Percentiles rank a stretch among this genome's conserved stretches.
phyloP scores from a whole-genome alignment of 2,797 vertebrate genomes.

The Gila robusta region DNA sequence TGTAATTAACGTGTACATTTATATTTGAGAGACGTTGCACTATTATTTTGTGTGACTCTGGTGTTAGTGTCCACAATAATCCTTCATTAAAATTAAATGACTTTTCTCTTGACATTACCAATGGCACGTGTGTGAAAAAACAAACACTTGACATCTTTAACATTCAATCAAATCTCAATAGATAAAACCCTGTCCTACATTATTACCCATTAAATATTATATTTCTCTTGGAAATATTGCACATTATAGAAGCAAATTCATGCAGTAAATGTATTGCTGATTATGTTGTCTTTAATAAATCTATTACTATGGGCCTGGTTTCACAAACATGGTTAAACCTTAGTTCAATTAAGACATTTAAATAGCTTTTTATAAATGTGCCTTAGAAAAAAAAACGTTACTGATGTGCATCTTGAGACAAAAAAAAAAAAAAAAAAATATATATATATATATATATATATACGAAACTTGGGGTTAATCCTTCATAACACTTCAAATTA shows the following conservation, averaged over 20 bases:
- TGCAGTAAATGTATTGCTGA: not conserved
- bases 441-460: too few relatives aligned
- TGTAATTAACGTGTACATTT: not conserved
- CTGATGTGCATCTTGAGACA: too few relatives aligned
- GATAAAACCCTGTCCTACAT: too few relatives aligned
- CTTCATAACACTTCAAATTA: not conserved
- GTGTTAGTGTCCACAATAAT: not conserved
- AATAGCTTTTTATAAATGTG: too few relatives aligned
- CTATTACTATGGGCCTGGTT: too few relatives aligned
- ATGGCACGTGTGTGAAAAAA: not conserved
- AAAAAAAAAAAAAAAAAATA: too few relatives aligned
- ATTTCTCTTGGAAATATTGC: not conserved
- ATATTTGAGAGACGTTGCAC: not conserved
- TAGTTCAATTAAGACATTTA: too few relatives aligned
- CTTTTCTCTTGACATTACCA: not conserved
- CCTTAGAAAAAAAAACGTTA: too few relatives aligned
- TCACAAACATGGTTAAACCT: too few relatives aligned
- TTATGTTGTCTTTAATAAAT: not conserved
- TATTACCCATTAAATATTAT: not conserved
- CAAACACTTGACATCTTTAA: not conserved
- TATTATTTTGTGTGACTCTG: not conserved
- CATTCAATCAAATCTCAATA: not conserved
- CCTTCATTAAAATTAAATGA: not conserved
- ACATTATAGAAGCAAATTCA: not conserved
- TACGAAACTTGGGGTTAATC: too few relatives aligned